Percentiles rank a stretch among this genome's conserved stretches.
These are phyloP conservation scores for Heliconius ethilla DNA, from an alignment of 2,888 invertebrate species.

Conservation along the genomic window DNA sequence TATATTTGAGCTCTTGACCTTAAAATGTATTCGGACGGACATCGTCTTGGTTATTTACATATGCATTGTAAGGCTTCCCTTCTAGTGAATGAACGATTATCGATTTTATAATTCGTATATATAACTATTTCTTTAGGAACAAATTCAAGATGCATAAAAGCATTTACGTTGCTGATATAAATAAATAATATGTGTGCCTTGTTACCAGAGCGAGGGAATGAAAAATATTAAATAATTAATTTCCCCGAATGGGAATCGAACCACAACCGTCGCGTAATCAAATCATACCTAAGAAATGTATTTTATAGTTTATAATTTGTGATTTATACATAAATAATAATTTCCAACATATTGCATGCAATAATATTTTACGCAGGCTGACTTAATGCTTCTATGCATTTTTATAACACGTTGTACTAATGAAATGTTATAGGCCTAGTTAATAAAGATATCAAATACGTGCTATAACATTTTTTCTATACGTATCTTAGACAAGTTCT, in stretches of 20 bases:
- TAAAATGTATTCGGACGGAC: conserved; percentile 27
- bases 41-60: conserved; percentile 33
- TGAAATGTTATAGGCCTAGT: not conserved
- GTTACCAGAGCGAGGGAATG: too few species aligned
- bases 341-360: not conserved
- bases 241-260: too few species aligned
- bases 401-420: not conserved
- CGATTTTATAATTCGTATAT: conserved; percentile 21
- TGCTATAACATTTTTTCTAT: not conserved
- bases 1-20: conserved; percentile 23
- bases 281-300: not conserved
- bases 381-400: not conserved
- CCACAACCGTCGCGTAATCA: not conserved
- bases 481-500: not conserved
- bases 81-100: conserved; percentile 16
- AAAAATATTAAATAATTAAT: too few species aligned
- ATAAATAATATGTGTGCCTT: too few species aligned
- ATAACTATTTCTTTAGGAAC: not conserved
- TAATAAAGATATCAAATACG: not conserved
- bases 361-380: not conserved
- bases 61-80: conserved; percentile 9
- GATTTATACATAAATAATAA: too few species aligned
- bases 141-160: not conserved
- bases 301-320: not conserved
- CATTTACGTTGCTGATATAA: too few species aligned